phyloP scores from a whole-genome alignment of 2,797 vertebrate genomes.

The Peromyscus attwateri region DNA sequence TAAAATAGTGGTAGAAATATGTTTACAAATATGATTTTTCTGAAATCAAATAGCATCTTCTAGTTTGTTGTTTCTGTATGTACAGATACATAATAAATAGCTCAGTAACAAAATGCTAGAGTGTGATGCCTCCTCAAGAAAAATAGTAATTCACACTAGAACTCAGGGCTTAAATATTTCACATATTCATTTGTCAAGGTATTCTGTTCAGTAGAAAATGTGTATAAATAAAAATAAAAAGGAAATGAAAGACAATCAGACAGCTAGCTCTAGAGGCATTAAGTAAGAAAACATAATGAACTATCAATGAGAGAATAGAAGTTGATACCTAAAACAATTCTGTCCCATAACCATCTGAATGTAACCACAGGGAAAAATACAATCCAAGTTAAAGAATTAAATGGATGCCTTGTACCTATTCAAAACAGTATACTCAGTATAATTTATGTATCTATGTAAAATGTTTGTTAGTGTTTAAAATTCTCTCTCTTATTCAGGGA shows the following conservation, averaged over 20 bases:
- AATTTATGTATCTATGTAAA: not conserved
- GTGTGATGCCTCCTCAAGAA: not conserved
- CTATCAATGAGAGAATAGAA: not conserved
- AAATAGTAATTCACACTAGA: not conserved
- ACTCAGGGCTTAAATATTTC: not conserved
- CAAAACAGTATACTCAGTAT: not conserved
- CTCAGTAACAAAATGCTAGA: not conserved
- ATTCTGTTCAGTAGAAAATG: not conserved
- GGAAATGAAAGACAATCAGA: rapidly evolving
- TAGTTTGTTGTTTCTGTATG: not conserved
- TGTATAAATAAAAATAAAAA: not conserved
- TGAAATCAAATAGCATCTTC: conserved; percentile 3
- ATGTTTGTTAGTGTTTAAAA: not conserved
- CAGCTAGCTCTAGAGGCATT: not conserved
- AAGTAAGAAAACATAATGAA: not conserved
- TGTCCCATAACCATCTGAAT: not conserved
- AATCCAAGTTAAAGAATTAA: not conserved
- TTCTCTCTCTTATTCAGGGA: not conserved
- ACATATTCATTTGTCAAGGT: not conserved
- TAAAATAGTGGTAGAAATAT: not conserved
- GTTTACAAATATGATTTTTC: not conserved
- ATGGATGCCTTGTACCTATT: not conserved
- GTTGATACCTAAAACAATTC: not conserved
- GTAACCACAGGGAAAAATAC: not conserved
- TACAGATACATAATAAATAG: not conserved